Evolutionary conservation across 1,140 invertebrate genomes (phyloP).

Genomic region (Mamestra configurata): DNA sequence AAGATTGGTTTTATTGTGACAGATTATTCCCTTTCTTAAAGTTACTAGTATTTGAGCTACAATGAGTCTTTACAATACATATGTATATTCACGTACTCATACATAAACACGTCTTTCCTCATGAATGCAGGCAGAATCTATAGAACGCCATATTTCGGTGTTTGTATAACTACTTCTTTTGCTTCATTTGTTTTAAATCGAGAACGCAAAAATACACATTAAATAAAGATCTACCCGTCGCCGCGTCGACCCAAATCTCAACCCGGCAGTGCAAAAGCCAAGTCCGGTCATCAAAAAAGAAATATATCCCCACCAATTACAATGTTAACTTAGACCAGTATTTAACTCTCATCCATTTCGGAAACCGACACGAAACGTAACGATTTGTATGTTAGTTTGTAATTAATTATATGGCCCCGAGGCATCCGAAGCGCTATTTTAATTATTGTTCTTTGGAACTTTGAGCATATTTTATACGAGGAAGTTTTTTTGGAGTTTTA

Average conservation of each 20-base stretch:
- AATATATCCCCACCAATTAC: not conserved
- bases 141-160: no score
- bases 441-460: constrained; percentile 30
- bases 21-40: no score
- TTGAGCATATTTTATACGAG: not conserved
- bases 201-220: no score
- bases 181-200: no score
- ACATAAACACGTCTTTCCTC: no score
- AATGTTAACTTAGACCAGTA: constrained; percentile 23
- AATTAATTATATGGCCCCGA: constrained; percentile 24
- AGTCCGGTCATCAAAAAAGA: not conserved
- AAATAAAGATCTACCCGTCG: no score
- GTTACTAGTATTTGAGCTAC: no score
- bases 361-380: constrained; percentile 19
- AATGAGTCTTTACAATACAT: no score
- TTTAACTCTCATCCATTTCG: constrained; percentile 36
- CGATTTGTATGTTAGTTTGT: constrained; percentile 7
- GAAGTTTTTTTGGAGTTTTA: not conserved
- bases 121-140: no score
- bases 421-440: constrained; percentile 14
- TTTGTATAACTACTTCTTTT: no score
- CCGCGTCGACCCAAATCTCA: not conserved
- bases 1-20: no score
- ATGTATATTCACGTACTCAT: no score
- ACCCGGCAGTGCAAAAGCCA: not conserved